Base-by-base conservation (phyloP, 1,140 invertebrate species). In the Stegodyphus mimosarum region DNA sequence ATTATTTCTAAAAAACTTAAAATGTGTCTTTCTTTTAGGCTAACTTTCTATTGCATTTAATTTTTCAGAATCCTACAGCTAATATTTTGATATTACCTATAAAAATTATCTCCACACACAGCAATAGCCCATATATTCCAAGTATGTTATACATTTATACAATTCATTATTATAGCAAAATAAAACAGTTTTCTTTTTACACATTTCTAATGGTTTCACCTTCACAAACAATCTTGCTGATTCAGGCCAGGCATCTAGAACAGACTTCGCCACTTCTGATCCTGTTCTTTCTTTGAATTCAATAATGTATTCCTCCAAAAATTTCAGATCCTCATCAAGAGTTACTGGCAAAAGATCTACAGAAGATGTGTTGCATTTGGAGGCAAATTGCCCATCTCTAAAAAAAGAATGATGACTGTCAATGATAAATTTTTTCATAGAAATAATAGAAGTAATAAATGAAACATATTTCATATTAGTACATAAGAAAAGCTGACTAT, bases 211-310 rank as follows among this genome's bases (percentile, higher is more conserved):
- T 33, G 33, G 33, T 33, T 71, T 52, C 78, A 94, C 96, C 92
- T 99, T 99, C 64, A 98, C 92, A 90, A 99, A 98, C 89, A 95
- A 93, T 51, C 93, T 92, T 11, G 69, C 9, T 52, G 94, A 93
- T 86, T 92, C 92, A 2, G 95, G 94, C 96, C 98, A 99, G 77
- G 95, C 93, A 55, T 94, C 91, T 0, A 99, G 90, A 18, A 99
- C 91, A 74, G 94, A 33, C 88, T 93, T 90, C 33, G 97, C 98
- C 78, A 99, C 93, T 80, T 94, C 89, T 3, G 98, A 99, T 86
- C 94, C 96, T 48, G 98, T 99, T 89, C 97, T 95, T 52, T 95
- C 92, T 50, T 94, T 92, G 89, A 99, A 99, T 90, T 99, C 96
- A 87, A 93, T 90, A 6, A 99, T 91, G 7, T 98, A 91, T 51